Conservation (phyloP, 2,888 invertebrate genomes). For the Synergus gifuensis region DNA sequence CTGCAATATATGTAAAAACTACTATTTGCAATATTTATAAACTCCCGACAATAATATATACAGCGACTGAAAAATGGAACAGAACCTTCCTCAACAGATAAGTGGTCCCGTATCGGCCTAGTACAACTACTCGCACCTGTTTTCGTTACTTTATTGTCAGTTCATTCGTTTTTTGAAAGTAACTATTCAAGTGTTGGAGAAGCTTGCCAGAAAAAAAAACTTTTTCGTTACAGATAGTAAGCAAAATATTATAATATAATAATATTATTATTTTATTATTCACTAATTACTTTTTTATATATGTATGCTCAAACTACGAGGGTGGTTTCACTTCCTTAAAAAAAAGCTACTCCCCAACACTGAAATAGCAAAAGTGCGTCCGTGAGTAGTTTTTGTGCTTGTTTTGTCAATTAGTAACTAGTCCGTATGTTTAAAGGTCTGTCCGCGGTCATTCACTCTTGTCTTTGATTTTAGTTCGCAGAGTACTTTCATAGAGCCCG, state of each 20-base stretch:
- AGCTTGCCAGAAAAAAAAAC: background rate
- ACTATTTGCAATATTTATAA: no score
- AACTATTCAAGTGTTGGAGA: background rate
- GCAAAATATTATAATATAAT: no score
- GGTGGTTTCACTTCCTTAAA: no score
- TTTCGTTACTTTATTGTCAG: background rate
- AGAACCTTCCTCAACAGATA: no score
- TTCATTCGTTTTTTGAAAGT: background rate
- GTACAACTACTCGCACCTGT: background rate
- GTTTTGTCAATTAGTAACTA: slow-evolving; percentile 44
- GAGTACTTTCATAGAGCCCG: slow-evolving; percentile 74
- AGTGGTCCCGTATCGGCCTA: no score
- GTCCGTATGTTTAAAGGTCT: slow-evolving; percentile 34
- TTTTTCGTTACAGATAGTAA: no score
- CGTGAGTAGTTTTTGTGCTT: background rate
- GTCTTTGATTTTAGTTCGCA: slow-evolving; percentile 63
- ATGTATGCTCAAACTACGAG: no score
- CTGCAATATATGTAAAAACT: no score
- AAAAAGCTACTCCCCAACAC: background rate
- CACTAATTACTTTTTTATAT: no score
- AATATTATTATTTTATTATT: no score
- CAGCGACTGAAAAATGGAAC: no score
- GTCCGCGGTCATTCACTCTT: slow-evolving; percentile 48
- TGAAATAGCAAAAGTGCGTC: background rate
- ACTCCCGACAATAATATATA: no score